These are phyloP conservation scores for Podarcis raffonei DNA, from an alignment of 2,113 vertebrate genomes.

Conservation along the genomic window DNA sequence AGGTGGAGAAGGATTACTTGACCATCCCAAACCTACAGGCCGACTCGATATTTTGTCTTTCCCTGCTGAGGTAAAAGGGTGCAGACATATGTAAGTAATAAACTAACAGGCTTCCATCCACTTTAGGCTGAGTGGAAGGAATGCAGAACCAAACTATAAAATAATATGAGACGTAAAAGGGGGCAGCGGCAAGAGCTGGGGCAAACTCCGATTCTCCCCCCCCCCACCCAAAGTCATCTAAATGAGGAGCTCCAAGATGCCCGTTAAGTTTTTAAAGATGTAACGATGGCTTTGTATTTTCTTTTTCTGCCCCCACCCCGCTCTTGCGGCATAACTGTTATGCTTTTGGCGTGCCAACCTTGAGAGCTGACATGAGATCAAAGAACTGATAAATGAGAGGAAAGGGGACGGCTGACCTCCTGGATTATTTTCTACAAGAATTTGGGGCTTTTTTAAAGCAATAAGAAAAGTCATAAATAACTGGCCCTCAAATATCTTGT, in stretches of 20 bases:
- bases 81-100: slow-evolving; percentile 99
- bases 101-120: slow-evolving; percentile 92
- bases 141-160: slow-evolving; percentile 99
- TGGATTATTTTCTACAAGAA: slow-evolving; percentile 83
- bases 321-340: slow-evolving; percentile 80
- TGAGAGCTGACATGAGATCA: slow-evolving; percentile 90
- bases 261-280: slow-evolving; percentile 71
- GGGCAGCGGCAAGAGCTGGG: slow-evolving; percentile 75
- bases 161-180: slow-evolving; percentile 89
- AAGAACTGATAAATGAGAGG: slow-evolving; percentile 92
- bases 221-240: slow-evolving; percentile 63
- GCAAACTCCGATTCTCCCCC: slow-evolving; percentile 78
- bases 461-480: slow-evolving; percentile 82
- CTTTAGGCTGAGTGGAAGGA: slow-evolving; percentile 91
- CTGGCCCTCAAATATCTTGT: slow-evolving; percentile 62
- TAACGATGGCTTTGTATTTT: slow-evolving; percentile 74
- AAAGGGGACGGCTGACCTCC: slow-evolving; percentile 91
- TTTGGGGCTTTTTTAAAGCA: slow-evolving; percentile 88
- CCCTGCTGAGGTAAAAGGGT: slow-evolving; percentile 92
- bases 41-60: slow-evolving; percentile 95
- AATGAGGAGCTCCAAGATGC: slow-evolving; percentile 59
- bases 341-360: slow-evolving; percentile 80
- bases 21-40: slow-evolving; percentile 85
- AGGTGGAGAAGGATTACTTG: slow-evolving; percentile 96
- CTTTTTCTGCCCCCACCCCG: slow-evolving; percentile 28